These are phyloP conservation scores for Pristionchus mayeri DNA, from an alignment of 2,888 invertebrate genomes.

Conservation along the genomic window DNA sequence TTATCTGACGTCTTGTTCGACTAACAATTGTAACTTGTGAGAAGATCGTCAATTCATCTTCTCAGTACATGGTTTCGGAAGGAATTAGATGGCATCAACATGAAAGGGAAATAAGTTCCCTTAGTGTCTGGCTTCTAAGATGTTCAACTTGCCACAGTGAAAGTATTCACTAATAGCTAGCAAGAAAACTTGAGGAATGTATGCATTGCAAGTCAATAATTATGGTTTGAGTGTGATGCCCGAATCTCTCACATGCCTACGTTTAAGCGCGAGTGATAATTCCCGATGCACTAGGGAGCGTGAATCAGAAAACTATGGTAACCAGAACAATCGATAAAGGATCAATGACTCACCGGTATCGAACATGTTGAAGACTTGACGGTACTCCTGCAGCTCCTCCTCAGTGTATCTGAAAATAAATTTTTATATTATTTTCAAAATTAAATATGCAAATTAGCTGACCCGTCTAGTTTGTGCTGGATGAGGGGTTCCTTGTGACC, in stretches of 20 bases:
- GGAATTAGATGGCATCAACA: neutral
- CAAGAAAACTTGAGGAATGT: no score
- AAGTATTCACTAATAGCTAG: no score
- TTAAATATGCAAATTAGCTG: neutral
- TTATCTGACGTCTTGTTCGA: neutral
- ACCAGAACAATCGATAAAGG: neutral
- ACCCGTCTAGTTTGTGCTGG: conserved; percentile 56
- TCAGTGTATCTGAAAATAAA: conserved; percentile 65
- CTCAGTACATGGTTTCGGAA: neutral
- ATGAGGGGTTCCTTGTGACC: conserved; percentile 57
- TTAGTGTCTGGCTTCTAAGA: no score
- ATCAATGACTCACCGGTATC: conserved; percentile 65
- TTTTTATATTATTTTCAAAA: conserved; percentile 53
- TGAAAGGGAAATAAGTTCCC: no score
- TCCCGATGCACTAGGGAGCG: no score
- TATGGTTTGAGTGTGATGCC: no score
- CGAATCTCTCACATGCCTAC: no score
- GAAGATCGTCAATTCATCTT: neutral
- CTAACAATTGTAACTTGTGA: no score
- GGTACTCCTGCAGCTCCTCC: conserved; percentile 73
- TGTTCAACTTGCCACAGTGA: no score
- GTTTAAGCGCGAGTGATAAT: no score
- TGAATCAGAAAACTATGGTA: neutral
- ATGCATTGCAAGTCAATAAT: no score
- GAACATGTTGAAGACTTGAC: conserved; percentile 76